Conservation (phyloP, 2,888 invertebrate species). For the Melikaiella ostensackeni region DNA sequence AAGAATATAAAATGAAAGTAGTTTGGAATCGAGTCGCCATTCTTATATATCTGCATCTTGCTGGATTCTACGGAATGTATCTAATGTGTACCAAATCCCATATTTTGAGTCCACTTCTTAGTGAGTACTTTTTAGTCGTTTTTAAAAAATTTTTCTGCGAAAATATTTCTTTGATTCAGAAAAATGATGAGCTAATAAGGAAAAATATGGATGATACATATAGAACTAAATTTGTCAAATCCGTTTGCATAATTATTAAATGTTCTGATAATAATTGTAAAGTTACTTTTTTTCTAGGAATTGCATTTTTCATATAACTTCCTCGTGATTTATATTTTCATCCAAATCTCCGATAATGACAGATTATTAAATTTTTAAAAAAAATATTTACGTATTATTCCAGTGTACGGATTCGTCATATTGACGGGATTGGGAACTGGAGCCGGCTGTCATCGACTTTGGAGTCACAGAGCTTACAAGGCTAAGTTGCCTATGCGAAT, state of each 20-base stretch:
- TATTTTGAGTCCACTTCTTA: conserved; percentile 54
- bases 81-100: conserved; percentile 78
- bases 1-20: conserved; percentile 81
- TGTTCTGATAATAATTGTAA: no score
- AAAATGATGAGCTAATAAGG: neutral
- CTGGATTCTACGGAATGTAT: conserved; percentile 83
- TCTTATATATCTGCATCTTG: conserved; percentile 85
- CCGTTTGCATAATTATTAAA: no score
- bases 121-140: neutral
- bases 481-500: conserved; percentile 91
- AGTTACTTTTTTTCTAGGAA: neutral
- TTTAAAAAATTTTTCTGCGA: neutral
- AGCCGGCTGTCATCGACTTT: conserved; percentile 95
- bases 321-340: neutral
- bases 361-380: neutral
- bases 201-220: no score
- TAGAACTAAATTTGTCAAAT: no score
- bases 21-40: conserved; percentile 89
- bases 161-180: neutral
- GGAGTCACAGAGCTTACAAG: conserved; percentile 96
- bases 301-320: conserved; percentile 34
- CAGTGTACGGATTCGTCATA: conserved; percentile 79
- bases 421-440: conserved; percentile 91
- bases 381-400: conserved; percentile 58
- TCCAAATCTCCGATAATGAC: no score